phyloP scores from a whole-genome alignment of 2,113 vertebrate species.

The Rhabdornis inornatus region DNA sequence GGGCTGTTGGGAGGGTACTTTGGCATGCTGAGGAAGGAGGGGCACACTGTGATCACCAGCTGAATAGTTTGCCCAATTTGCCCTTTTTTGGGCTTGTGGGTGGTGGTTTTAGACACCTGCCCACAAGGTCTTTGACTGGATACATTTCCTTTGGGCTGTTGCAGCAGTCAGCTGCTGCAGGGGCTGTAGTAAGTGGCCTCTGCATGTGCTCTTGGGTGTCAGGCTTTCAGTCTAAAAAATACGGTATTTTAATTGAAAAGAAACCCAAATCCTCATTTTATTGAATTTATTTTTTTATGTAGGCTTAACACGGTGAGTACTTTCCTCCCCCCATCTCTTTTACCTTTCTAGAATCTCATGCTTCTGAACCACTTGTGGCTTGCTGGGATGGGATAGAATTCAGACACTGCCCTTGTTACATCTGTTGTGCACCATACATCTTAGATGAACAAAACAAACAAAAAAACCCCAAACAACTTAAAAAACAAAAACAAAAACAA shows the following conservation, averaged over 20 bases:
- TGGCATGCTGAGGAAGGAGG: neutral
- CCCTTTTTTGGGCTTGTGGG: neutral
- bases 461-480: no score
- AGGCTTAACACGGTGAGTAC: neutral
- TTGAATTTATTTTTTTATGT: neutral
- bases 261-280: neutral
- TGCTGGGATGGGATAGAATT: neutral
- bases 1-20: neutral
- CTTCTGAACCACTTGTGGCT: neutral
- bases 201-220: neutral
- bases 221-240: neutral
- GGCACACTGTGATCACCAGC: no score
- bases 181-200: neutral
- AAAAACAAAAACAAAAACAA: no score
- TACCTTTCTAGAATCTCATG: neutral
- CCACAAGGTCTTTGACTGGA: neutral
- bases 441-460: fast-evolving
- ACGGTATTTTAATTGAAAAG: neutral
- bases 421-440: neutral
- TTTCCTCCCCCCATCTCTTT: fast-evolving
- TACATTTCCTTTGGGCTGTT: neutral
- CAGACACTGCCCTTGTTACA: neutral
- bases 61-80: neutral
- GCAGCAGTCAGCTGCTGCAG: neutral
- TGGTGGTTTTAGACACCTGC: neutral